phyloP scores from a whole-genome alignment of 30 jellyfish, hydroid and myxozoan species.

The Cassiopea xamachana region DNA sequence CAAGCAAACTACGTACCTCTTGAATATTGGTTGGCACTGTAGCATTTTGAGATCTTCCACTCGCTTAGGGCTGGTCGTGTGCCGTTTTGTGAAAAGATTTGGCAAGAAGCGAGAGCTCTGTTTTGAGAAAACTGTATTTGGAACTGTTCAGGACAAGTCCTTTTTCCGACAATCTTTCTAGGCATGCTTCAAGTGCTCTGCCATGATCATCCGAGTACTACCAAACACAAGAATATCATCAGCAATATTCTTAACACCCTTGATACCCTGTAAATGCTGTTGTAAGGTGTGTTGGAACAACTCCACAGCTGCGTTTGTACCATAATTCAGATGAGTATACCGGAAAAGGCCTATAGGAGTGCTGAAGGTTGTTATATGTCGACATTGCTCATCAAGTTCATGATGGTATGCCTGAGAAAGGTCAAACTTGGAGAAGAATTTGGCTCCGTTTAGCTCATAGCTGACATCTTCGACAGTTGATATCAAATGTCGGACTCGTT shows the following conservation, averaged over 20 bases:
- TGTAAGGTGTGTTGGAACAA: slow-evolving; percentile 51
- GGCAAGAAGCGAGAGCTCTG: slow-evolving; percentile 56
- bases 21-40: slow-evolving; percentile 26
- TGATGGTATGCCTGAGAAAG: slow-evolving; percentile 26
- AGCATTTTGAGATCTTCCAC: slow-evolving; percentile 21
- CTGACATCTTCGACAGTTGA: slow-evolving; percentile 44
- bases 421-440: slow-evolving; percentile 41
- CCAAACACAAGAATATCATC: slow-evolving; percentile 68
- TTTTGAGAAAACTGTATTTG: slow-evolving; percentile 56
- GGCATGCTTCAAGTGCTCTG: slow-evolving; percentile 35
- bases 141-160: slow-evolving; percentile 33
- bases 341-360: slow-evolving; percentile 42
- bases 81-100: slow-evolving; percentile 34
- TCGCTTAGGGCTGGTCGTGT: slow-evolving; percentile 46
- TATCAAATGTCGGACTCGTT: slow-evolving; percentile 48
- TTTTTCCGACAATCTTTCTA: slow-evolving; percentile 19
- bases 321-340: slow-evolving; percentile 13
- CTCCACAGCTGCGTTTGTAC: slow-evolving; percentile 30
- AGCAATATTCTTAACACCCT: slow-evolving; percentile 23
- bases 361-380: slow-evolving; percentile 27
- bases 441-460: slow-evolving; percentile 37
- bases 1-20: slow-evolving; percentile 52
- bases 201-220: slow-evolving; percentile 57
- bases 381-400: slow-evolving; percentile 8
- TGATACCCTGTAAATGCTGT: slow-evolving; percentile 11